Evolutionary conservation across 2,888 invertebrate species (phyloP), one percentile per base, ranked within the genome.

Genomic region (Drosophila stalkeri): DNA sequence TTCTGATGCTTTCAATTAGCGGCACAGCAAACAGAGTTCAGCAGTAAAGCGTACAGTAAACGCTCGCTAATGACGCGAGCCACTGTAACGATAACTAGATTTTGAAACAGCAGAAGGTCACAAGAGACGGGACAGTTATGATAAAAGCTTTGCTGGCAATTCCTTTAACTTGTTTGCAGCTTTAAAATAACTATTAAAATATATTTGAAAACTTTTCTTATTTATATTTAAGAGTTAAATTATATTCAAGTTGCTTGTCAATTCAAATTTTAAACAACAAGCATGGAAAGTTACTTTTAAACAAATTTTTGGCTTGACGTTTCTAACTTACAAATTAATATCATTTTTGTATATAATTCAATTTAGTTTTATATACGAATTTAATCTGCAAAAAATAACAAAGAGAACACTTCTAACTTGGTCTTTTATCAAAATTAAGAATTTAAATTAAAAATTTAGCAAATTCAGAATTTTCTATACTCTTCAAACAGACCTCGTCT

Each of bases 1-100:
- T 52, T 54, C 52, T 60, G 39, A 54, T 65, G 66, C 72, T 80
- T 83, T 78, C 87, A 81, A 86, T 86, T 86, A 86, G 82, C 67
- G 57, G 18, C 55, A 57, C 35, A 44, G 67, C 23, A 68, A 75
- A 72, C 57, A 68, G 39, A 68, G 39, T 57, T 54, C 51, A 44
- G 54, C 49, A 51, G 39, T 18, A 47, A 49, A 65, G 44, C 49
- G 52, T 57, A 31, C 41, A 57, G 57, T 44, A 23, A 57, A 57
- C 44, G 57, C 44, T 57, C 44, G 20, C 57, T 57, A 57, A 31
- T 39, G 43, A 5, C 41, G 41, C 31, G 5, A 11, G 5, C 7
- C 49, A 1, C 11, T 1, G 8, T 3, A 16, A 16, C 1, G 16
- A 9, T 1, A 31, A 31, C 16, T 47, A 11, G 9, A 31, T 27